Conservation (phyloP, 2,797 vertebrate species). For the Gymnodraco acuticeps region DNA sequence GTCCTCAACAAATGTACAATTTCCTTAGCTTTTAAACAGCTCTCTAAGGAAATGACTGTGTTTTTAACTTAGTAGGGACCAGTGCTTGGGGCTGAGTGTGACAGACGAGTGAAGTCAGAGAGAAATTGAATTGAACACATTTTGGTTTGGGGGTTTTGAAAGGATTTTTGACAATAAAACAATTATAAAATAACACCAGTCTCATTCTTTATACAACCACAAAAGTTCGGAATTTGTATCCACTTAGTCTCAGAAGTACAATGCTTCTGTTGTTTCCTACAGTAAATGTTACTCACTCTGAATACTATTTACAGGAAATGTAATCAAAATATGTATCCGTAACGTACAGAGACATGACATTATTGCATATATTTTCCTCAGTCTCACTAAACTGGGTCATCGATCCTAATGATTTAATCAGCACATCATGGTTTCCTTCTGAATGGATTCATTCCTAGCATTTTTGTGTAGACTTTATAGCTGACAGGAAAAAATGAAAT, state of each 20-base stretch:
- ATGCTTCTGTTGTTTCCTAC: neutral
- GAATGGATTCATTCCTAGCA: conserved; percentile 16
- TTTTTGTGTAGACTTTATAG: conserved; percentile 36
- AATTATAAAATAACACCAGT: neutral
- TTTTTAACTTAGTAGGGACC: neutral
- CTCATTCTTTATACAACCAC: neutral
- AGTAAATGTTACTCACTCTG: neutral
- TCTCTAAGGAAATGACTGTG: neutral
- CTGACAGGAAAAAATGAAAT: conserved; percentile 67
- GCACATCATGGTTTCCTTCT: conserved; percentile 12
- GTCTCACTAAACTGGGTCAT: conserved; percentile 13
- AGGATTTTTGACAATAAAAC: conserved; percentile 2
- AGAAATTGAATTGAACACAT: neutral
- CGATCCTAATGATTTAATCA: conserved; percentile 19
- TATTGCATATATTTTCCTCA: conserved; percentile 7
- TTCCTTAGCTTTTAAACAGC: neutral
- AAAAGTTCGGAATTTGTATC: neutral
- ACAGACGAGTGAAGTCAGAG: neutral
- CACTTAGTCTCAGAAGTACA: neutral
- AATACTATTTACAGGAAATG: neutral
- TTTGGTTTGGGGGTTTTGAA: neutral
- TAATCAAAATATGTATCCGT: conserved; percentile 4
- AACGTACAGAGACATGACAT: neutral
- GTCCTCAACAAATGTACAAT: neutral
- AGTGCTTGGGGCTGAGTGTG: neutral